These are phyloP conservation scores for Drosophila setosimentum DNA, from an alignment of 2,888 invertebrate species.

Conservation along the genomic window DNA sequence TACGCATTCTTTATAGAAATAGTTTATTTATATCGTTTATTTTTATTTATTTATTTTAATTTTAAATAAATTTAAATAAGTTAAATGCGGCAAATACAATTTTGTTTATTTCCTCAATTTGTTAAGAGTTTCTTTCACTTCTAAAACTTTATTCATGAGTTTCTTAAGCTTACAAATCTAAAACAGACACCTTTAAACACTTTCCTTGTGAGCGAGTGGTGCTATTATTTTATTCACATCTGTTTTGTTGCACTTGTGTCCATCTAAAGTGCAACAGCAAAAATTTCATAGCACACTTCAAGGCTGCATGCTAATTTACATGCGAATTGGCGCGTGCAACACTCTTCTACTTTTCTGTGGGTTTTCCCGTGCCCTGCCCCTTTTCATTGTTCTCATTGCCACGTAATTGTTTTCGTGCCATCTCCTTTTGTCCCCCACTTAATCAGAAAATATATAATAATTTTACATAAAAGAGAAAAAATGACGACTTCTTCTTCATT, in stretches of 20 bases:
- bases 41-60: not conserved
- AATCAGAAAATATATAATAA: conserved; percentile 18
- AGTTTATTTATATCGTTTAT: not conserved
- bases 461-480: not conserved
- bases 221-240: not conserved
- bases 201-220: not conserved
- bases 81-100: too few relatives aligned
- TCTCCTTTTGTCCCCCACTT: conserved; percentile 17
- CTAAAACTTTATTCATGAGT: not conserved
- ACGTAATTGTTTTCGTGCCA: conserved; percentile 51
- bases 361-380: not conserved
- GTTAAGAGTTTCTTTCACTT: not conserved
- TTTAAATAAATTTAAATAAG: too few relatives aligned
- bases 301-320: conserved; percentile 73
- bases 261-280: conserved; percentile 40
- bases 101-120: not conserved
- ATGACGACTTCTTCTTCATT: not conserved
- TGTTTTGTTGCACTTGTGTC: conserved; percentile 46
- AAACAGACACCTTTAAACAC: not conserved
- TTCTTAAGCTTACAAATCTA: not conserved
- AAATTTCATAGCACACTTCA: conserved; percentile 74
- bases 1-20: not conserved
- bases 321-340: conserved; percentile 62
- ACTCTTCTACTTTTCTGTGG: conserved; percentile 7
- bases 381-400: conserved; percentile 41